A percentile compares a stretch with the other conserved stretches of the same genome.
Conservation (phyloP, 2,888 invertebrate species). For the Acronicta psi region DNA sequence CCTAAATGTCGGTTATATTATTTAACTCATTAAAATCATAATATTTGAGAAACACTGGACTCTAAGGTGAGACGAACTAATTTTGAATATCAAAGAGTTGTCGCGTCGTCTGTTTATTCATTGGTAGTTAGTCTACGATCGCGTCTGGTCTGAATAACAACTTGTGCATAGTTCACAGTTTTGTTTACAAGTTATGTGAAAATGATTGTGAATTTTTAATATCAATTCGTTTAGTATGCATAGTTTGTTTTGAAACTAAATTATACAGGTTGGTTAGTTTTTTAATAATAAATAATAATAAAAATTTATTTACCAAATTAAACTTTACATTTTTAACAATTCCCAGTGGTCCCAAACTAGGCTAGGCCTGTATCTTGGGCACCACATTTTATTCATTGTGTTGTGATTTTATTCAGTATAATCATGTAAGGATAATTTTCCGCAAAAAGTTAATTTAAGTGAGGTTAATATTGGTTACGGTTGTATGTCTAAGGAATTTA, state of each 20-base stretch:
- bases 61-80: constrained; percentile 66
- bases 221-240: constrained; percentile 39
- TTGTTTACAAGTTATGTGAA: constrained; percentile 23
- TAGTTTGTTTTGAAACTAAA: constrained; percentile 32
- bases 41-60: constrained; percentile 63
- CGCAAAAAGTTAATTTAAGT: too few species aligned
- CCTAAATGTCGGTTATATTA: too few species aligned
- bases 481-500: too few species aligned
- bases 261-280: constrained; percentile 21
- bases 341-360: too few species aligned
- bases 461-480: not conserved
- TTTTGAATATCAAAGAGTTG: constrained; percentile 75
- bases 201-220: constrained; percentile 40
- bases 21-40: not conserved
- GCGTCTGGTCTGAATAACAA: constrained; percentile 51
- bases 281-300: too few species aligned
- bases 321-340: too few species aligned
- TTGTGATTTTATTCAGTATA: constrained; percentile 14
- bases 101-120: constrained; percentile 60
- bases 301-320: too few species aligned
- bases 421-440: too few species aligned
- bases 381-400: too few species aligned
- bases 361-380: too few species aligned
- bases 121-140: constrained; percentile 53
- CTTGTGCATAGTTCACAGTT: constrained; percentile 18